These are phyloP conservation scores for Pandemis heparana DNA, from an alignment of 2,888 invertebrate species.

Conservation along the genomic window DNA sequence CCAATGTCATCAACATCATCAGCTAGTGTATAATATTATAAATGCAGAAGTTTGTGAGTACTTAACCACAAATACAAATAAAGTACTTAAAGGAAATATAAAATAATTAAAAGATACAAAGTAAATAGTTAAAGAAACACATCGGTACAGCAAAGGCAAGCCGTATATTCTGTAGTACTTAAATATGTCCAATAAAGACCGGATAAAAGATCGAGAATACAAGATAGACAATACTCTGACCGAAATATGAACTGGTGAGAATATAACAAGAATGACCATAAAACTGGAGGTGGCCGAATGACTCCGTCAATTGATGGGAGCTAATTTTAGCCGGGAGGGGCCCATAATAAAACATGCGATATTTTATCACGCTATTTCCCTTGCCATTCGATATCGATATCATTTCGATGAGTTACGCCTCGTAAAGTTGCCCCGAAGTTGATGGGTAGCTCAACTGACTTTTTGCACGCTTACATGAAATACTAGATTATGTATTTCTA, in stretches of 20 bases:
- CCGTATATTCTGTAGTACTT: no score
- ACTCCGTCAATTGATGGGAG: slow-evolving; percentile 34
- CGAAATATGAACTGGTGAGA: slow-evolving; percentile 9
- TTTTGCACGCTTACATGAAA: not conserved
- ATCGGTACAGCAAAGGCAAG: no score
- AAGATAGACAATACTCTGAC: not conserved
- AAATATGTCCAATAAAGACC: no score
- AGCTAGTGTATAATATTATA: no score
- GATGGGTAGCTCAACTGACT: not conserved
- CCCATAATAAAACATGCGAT: slow-evolving; percentile 34
- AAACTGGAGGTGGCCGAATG: slow-evolving; percentile 43
- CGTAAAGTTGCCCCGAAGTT: slow-evolving; percentile 1
- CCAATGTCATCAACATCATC: no score
- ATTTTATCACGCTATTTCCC: slow-evolving; percentile 29
- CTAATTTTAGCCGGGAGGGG: slow-evolving; percentile 47
- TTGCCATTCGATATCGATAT: slow-evolving; percentile 27
- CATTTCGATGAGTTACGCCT: slow-evolving; percentile 14
- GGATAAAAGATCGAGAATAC: no score
- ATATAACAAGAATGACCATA: slow-evolving; percentile 15
- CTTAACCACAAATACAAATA: no score
- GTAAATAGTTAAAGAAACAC: no score
- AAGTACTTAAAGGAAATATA: no score
- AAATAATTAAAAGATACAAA: no score
- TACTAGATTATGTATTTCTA: no score
- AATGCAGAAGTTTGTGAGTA: no score